These are phyloP conservation scores for Callopanchax toddi DNA, from an alignment of 2,113 vertebrate genomes.

Conservation along the genomic window DNA sequence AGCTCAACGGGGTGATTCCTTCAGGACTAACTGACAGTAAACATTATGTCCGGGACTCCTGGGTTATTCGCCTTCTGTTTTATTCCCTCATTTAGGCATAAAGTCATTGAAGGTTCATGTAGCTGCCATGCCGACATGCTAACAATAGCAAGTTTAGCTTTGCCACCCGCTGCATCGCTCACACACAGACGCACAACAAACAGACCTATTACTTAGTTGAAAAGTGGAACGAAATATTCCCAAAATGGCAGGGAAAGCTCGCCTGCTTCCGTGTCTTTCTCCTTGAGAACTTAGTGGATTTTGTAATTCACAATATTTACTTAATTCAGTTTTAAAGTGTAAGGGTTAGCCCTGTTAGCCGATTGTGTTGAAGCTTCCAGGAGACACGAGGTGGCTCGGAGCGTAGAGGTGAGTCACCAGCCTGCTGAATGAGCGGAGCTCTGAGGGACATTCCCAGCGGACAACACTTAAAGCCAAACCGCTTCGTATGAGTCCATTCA, in stretches of 20 bases:
- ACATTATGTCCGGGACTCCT: neutral
- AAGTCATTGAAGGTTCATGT: conserved; percentile 68
- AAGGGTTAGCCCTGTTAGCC: conserved; percentile 74
- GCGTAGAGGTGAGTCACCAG: conserved; percentile 80
- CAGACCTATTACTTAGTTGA: conserved; percentile 65
- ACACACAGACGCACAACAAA: conserved; percentile 49
- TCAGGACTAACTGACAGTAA: conserved; percentile 14
- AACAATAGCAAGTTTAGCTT: conserved; percentile 84
- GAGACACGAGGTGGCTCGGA: conserved; percentile 83
- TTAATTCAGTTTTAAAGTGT: conserved; percentile 26
- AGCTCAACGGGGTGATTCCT: conserved; percentile 20
- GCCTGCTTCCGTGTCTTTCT: neutral
- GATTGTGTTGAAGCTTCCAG: conserved; percentile 75
- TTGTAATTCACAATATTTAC: neutral
- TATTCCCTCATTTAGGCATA: conserved; percentile 32
- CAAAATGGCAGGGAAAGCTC: neutral
- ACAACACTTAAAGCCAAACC: conserved; percentile 31
- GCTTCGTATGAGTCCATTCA: neutral
- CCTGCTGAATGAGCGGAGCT: conserved; percentile 64
- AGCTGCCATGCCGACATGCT: conserved; percentile 76
- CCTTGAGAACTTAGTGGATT: conserved; percentile 42
- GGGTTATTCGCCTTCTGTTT: conserved; percentile 8
- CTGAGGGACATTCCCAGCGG: conserved; percentile 74
- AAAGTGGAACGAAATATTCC: conserved; percentile 65
- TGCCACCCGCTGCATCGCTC: conserved; percentile 66